Evolutionary conservation across 2,888 invertebrate genomes (phyloP).

Genomic region (Drosophila barbarae): DNA sequence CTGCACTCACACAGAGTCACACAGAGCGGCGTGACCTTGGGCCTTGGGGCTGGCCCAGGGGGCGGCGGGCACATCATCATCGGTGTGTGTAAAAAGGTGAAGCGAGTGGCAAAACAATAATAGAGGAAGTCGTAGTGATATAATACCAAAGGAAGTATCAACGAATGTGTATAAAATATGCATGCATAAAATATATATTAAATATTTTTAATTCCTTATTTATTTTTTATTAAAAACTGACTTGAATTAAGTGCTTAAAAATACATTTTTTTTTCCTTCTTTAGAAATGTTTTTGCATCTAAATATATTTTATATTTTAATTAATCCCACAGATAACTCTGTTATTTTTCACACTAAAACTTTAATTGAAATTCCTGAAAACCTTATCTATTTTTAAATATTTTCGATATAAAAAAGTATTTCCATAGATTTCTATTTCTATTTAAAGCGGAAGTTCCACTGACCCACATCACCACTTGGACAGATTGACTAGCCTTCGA

Average conservation of each 20-base stretch:
- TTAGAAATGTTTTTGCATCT: no score
- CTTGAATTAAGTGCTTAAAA: no score
- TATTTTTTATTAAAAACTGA: no score
- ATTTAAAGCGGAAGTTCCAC: neutral
- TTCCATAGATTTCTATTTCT: neutral
- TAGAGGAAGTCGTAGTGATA: constrained; percentile 1
- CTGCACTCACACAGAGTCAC: constrained; percentile 1
- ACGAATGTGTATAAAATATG: neutral
- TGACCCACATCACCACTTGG: constrained; percentile 7
- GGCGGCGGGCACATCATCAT: neutral
- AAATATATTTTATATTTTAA: no score
- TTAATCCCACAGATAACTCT: no score
- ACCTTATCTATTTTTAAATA: neutral
- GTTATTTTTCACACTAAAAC: neutral
- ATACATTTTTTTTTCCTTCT: no score
- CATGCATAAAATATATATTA: neutral
- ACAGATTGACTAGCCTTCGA: neutral
- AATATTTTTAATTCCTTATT: neutral
- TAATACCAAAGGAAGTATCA: neutral
- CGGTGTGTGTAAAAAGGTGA: neutral
- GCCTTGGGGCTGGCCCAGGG: neutral
- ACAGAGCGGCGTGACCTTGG: constrained; percentile 7
- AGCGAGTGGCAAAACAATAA: constrained; percentile 10
- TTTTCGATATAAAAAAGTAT: neutral
- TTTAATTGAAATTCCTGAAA: neutral